phyloP scores from a whole-genome alignment of 2,113 vertebrate species.

The Polyodon spathula region DNA sequence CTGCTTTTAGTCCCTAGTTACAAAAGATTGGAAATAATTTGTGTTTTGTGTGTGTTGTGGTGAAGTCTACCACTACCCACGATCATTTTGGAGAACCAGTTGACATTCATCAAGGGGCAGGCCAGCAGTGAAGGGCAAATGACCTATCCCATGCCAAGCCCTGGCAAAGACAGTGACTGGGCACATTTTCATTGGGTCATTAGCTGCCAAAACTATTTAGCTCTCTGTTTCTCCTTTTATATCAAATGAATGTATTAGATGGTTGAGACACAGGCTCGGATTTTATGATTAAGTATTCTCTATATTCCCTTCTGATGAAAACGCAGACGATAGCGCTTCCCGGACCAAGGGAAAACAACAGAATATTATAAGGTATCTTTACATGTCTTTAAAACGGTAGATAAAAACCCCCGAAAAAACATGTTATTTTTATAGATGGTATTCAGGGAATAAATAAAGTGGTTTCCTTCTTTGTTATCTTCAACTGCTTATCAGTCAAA shows the following conservation, averaged over 20 bases:
- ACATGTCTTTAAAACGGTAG: no score
- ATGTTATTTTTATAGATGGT: no score
- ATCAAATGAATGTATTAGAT: not conserved
- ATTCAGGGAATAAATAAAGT: no score
- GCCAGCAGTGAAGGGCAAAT: slow-evolving; percentile 14
- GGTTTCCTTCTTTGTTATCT: no score
- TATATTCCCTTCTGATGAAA: no score
- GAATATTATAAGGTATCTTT: no score
- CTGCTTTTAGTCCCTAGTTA: not conserved
- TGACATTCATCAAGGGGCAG: slow-evolving; percentile 16
- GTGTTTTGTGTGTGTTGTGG: not conserved
- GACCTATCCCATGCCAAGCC: not conserved
- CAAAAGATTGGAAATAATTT: slow-evolving; percentile 11
- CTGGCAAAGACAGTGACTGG: slow-evolving; percentile 1
- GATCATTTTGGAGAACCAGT: slow-evolving; percentile 2
- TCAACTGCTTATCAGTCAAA: no score
- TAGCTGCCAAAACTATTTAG: slow-evolving; percentile 2
- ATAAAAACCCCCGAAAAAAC: no score
- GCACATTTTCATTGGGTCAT: not conserved
- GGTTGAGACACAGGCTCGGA: not conserved
- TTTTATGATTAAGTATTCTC: no score
- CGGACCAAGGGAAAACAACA: no score
- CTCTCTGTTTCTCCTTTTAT: slow-evolving; percentile 3
- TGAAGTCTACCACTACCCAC: slow-evolving; percentile 2
- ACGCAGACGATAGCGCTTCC: no score